These are phyloP conservation scores for Pogoniulus pusillus DNA, from an alignment of 2,797 vertebrate species.

Conservation along the genomic window DNA sequence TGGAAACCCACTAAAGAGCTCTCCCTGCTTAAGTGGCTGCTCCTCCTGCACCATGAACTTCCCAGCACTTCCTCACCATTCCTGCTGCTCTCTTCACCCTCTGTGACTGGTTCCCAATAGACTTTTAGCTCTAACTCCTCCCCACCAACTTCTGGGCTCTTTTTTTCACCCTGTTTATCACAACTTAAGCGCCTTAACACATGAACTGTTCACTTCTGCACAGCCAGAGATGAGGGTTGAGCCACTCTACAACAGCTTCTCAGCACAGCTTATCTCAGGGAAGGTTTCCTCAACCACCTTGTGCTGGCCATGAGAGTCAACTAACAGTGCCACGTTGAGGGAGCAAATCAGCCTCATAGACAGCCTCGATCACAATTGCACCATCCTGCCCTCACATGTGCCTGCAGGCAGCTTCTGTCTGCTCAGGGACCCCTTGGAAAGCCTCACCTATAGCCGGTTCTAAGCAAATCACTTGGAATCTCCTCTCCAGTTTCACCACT, in stretches of 20 bases:
- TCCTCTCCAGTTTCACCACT: rapidly evolving
- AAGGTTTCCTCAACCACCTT: not conserved
- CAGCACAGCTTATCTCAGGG: too few species aligned
- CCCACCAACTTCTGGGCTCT: not conserved
- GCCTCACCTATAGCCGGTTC: not conserved
- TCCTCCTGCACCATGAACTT: not conserved
- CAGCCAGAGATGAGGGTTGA: not conserved
- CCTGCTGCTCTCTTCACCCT: not conserved
- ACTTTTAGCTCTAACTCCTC: not conserved
- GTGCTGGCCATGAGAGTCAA: rapidly evolving
- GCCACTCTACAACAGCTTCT: too few species aligned
- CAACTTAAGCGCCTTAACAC: rapidly evolving
- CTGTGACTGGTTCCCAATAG: not conserved
- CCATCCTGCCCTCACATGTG: not conserved
- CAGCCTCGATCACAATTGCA: not conserved
- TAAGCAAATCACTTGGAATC: not conserved
- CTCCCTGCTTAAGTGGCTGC: not conserved
- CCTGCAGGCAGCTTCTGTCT: not conserved
- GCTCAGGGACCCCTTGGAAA: not conserved
- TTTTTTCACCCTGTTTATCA: not conserved
- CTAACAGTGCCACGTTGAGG: rapidly evolving
- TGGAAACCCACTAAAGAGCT: not conserved
- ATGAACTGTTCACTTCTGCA: rapidly evolving
- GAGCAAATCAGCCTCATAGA: not conserved
- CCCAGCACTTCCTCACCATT: not conserved